Conservation (phyloP, 2,113 vertebrate species). For the Macrotus californicus region DNA sequence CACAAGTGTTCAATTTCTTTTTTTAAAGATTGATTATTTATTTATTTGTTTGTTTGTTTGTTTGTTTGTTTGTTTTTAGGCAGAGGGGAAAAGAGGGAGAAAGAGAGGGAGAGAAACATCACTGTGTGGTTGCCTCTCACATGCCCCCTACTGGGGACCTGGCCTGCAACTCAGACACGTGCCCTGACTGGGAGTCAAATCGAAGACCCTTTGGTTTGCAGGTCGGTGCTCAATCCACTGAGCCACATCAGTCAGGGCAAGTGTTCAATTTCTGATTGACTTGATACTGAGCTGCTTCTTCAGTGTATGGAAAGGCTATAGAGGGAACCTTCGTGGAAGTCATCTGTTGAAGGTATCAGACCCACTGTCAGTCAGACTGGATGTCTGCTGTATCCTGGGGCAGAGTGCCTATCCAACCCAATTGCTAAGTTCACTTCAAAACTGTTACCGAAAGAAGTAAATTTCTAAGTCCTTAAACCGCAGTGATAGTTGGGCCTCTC, state of each 20-base stretch:
- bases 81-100: too few species aligned
- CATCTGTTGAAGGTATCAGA: neutral
- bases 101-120: too few species aligned
- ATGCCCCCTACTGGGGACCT: too few species aligned
- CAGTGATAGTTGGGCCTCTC: neutral
- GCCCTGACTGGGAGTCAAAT: too few species aligned
- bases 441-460: neutral
- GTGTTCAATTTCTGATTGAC: neutral
- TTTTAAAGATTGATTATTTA: too few species aligned
- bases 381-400: neutral
- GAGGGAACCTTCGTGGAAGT: neutral
- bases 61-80: too few species aligned
- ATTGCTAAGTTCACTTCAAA: neutral
- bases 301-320: neutral
- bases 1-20: neutral
- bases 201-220: too few species aligned
- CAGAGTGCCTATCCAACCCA: neutral
- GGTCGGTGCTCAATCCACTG: too few species aligned
- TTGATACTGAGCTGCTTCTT: neutral
- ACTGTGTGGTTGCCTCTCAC: too few species aligned
- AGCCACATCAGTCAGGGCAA: too few species aligned
- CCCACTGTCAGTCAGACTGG: neutral
- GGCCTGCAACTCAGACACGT: too few species aligned
- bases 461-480: neutral
- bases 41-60: too few species aligned